These are phyloP conservation scores for Pandemis heparana DNA, from an alignment of 2,888 invertebrate species.

Conservation along the genomic window DNA sequence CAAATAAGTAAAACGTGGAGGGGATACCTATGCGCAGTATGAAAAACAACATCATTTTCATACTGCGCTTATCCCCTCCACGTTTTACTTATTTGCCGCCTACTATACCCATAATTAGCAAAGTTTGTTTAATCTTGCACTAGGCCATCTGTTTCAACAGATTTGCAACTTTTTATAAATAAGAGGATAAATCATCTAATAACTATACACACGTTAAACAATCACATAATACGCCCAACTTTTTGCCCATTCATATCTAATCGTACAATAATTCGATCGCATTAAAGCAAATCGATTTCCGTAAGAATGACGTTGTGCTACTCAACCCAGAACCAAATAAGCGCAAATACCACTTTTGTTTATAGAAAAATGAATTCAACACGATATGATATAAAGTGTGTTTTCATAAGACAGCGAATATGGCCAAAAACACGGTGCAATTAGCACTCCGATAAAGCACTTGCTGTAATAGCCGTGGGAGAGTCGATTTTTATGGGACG, in stretches of 20 bases:
- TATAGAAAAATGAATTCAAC: conserved; percentile 10
- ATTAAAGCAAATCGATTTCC: conserved; percentile 78
- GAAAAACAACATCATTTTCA: too few species aligned
- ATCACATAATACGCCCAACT: conserved; percentile 21
- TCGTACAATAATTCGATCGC: conserved; percentile 65
- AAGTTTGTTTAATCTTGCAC: too few species aligned
- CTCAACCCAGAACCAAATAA: neutral
- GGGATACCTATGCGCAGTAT: too few species aligned
- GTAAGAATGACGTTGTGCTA: conserved; percentile 49
- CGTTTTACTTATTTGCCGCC: too few species aligned
- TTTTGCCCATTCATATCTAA: conserved; percentile 42
- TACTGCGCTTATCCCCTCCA: too few species aligned
- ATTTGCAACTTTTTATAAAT: too few species aligned
- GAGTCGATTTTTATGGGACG: conserved; percentile 52
- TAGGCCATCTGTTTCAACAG: too few species aligned
- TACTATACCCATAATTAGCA: too few species aligned
- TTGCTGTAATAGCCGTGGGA: conserved; percentile 79
- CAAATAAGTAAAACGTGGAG: too few species aligned
- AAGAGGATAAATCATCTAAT: neutral
- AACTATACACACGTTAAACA: neutral
- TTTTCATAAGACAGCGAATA: conserved; percentile 23
- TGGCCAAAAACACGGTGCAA: conserved; percentile 75
- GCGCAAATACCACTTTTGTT: neutral
- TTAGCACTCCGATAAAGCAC: conserved; percentile 78
- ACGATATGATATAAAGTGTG: conserved; percentile 14